Evolutionary conservation across 2,797 vertebrate genomes (phyloP).

Genomic region (Brachyrhaphis roseni): DNA sequence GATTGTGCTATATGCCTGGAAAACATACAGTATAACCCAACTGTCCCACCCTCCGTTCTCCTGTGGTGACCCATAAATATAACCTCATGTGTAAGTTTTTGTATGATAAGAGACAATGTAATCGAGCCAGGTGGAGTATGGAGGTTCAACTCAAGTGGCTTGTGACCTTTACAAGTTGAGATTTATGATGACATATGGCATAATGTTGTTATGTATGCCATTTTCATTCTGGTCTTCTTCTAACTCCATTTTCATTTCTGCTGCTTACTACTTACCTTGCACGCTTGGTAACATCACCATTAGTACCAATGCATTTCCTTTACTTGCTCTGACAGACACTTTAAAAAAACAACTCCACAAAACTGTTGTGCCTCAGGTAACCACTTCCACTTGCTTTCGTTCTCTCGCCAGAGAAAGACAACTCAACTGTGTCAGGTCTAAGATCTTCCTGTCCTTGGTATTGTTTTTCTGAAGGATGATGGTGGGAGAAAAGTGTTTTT

Average conservation of each 20-base stretch:
- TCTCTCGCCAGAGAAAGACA: slow-evolving; percentile 27
- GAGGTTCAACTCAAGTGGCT: background rate
- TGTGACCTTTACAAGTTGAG: background rate
- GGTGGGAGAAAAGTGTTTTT: slow-evolving; percentile 19
- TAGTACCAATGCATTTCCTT: slow-evolving; percentile 20
- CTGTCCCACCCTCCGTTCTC: background rate
- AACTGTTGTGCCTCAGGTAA: slow-evolving; percentile 12
- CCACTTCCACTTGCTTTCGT: slow-evolving; percentile 18
- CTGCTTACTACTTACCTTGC: slow-evolving; percentile 34
- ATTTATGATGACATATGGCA: background rate
- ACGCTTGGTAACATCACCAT: slow-evolving; percentile 10
- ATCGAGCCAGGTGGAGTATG: background rate
- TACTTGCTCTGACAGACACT: slow-evolving; percentile 18
- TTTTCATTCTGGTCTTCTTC: slow-evolving; percentile 17
- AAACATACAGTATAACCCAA: too few relatives aligned
- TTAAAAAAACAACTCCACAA: slow-evolving; percentile 14
- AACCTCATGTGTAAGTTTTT: background rate
- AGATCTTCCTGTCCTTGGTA: slow-evolving; percentile 16
- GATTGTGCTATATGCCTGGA: too few relatives aligned
- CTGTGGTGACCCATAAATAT: background rate
- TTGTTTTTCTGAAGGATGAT: slow-evolving; percentile 37
- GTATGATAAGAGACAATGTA: background rate
- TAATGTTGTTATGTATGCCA: background rate
- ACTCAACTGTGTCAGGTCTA: slow-evolving; percentile 38
- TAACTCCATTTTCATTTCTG: slow-evolving; percentile 13